Evolutionary conservation across 2,888 invertebrate species (phyloP).

Genomic region (Drosophila paucipuncta): DNA sequence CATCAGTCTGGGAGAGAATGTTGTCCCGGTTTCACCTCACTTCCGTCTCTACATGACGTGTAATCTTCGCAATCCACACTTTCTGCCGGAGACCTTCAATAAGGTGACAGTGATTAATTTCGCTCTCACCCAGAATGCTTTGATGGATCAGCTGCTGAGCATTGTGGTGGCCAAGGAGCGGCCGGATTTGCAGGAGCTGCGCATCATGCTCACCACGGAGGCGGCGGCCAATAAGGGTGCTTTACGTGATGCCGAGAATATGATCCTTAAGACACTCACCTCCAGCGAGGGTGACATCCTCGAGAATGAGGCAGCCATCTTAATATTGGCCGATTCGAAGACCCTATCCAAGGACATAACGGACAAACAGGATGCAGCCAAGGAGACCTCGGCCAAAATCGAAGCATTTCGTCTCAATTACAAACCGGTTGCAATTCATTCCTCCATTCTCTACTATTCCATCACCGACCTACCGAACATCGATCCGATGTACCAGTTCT

Average conservation of each 20-base stretch:
- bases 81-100: slow-evolving; percentile 94
- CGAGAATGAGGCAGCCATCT: slow-evolving; percentile 95
- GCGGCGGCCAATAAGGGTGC: slow-evolving; percentile 93
- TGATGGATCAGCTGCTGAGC: slow-evolving; percentile 94
- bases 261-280: slow-evolving; percentile 93
- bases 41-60: slow-evolving; percentile 95
- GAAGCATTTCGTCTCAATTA: slow-evolving; percentile 93
- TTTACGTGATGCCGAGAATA: slow-evolving; percentile 94
- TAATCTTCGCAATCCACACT: slow-evolving; percentile 94
- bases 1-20: slow-evolving; percentile 93
- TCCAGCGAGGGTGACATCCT: slow-evolving; percentile 94
- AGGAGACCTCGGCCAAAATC: slow-evolving; percentile 93
- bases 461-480: slow-evolving; percentile 94
- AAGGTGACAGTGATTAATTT: slow-evolving; percentile 95
- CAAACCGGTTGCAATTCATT: slow-evolving; percentile 93
- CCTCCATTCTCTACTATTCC: slow-evolving; percentile 95
- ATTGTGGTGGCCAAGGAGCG: slow-evolving; percentile 95
- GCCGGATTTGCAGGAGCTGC: slow-evolving; percentile 93
- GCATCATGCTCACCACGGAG: slow-evolving; percentile 92
- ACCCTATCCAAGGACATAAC: slow-evolving; percentile 92
- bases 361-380: slow-evolving; percentile 93
- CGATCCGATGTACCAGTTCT: slow-evolving; percentile 98
- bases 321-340: slow-evolving; percentile 95
- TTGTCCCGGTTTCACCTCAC: slow-evolving; percentile 91
- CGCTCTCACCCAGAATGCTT: slow-evolving; percentile 90